Base-by-base conservation (phyloP, 2,888 invertebrate species). In the Hypselothyrea guttata region DNA sequence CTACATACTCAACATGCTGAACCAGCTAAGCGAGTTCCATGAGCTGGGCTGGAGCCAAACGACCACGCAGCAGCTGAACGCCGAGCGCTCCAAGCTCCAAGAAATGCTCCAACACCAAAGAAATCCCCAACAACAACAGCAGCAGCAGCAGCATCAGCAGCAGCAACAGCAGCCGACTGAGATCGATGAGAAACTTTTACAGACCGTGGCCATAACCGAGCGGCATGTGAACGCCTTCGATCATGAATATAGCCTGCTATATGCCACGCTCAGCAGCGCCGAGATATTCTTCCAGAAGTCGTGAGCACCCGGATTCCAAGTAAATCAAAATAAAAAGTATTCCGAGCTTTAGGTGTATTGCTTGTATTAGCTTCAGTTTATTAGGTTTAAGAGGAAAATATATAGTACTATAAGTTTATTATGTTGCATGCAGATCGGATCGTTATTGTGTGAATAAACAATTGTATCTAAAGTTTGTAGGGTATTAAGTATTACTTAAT, bases 1-100 rank as follows among this genome's bases (percentile, higher is more conserved):
- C 0, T 99, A 98, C 86, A 95, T 99, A 74, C 92, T 98, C 59
- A 96, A 96, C 87, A 91, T 99, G 59, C 90, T 99, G 38, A 94
- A 97, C 88, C 98, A 98, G 90, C 94, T 94, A 76, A 90, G 92
- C 13, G 95, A 96, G 82, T 95, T 98, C 88, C 97, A 98, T 90
- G 94, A 96, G 0, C 91, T 99, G 4, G 97, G 98, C 88, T 99
- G 99, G 99, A 98, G 98, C 88, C 93, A 96, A 75, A 95, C 97
- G 1, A 94, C 97, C 7, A 92, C 93, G 87, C 92, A 93, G 45
- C 95, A 96, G 85, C 94, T 95, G 72, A 89, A 88, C 4, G 90
- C 91, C 18, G 96, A 97, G 86, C 92, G 92, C 58, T 93, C 84
- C 13, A 87, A 89, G 48, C 89, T 90, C 28, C 90, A 91, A 48